phyloP scores from a whole-genome alignment of 2,113 vertebrate genomes.

The Muntiacus muntjak region DNA sequence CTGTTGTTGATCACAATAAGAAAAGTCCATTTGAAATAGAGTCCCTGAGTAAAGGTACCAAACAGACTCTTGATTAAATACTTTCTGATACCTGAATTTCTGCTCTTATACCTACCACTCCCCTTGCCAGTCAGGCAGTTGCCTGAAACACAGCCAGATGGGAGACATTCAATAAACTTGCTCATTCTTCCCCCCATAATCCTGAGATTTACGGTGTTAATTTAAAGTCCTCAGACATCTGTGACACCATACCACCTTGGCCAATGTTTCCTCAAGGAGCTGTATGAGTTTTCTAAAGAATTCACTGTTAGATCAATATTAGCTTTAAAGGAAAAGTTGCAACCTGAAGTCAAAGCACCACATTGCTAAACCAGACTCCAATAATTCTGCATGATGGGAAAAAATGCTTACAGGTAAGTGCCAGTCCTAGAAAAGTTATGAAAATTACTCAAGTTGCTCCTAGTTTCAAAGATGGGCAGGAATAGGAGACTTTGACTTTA shows the following conservation, averaged over 20 bases:
- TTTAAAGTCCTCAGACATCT: conserved; percentile 72
- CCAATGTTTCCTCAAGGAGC: conserved; percentile 73
- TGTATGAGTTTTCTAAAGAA: conserved; percentile 66
- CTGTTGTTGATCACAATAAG: conserved; percentile 34
- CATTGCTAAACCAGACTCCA: neutral
- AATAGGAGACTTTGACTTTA: neutral
- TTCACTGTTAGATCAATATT: conserved; percentile 68
- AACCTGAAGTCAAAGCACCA: conserved; percentile 53
- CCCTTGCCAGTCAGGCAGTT: conserved; percentile 1
- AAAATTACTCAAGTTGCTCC: neutral
- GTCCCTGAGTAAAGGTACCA: neutral
- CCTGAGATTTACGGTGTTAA: conserved; percentile 74
- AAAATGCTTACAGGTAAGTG: neutral
- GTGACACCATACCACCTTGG: conserved; percentile 64
- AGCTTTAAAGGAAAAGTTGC: conserved; percentile 67
- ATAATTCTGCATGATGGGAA: neutral
- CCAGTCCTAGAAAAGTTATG: neutral
- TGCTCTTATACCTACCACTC: conserved; percentile 7
- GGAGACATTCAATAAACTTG: conserved; percentile 63
- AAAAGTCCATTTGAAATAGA: conserved; percentile 39
- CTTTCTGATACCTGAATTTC: conserved; percentile 33
- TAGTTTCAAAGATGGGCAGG: neutral
- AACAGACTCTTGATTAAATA: conserved; percentile 40
- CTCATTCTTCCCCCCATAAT: conserved; percentile 57
- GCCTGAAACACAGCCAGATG: conserved; percentile 51